These are phyloP conservation scores for Bombylius discolor DNA, from an alignment of 2,888 invertebrate genomes.

Conservation along the genomic window DNA sequence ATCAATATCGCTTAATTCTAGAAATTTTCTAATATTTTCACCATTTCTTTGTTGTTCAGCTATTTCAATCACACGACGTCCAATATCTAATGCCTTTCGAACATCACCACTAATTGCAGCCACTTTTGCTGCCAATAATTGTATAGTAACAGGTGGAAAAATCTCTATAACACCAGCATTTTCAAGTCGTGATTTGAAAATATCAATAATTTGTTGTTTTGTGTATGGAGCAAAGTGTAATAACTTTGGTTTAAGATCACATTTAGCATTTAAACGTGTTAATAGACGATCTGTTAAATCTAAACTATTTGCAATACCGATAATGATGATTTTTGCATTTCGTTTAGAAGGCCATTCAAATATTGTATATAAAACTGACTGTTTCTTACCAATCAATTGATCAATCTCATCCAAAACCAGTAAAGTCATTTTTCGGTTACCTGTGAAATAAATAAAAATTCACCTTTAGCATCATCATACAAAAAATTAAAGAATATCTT, in stretches of 20 bases:
- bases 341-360: slow-evolving; percentile 81
- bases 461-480: not conserved
- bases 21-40: slow-evolving; percentile 20
- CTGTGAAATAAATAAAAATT: slow-evolving; percentile 13
- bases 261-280: slow-evolving; percentile 69
- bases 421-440: slow-evolving; percentile 59
- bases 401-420: slow-evolving; percentile 92
- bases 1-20: slow-evolving; percentile 15
- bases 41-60: slow-evolving; percentile 44
- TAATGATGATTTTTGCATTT: slow-evolving; percentile 57
- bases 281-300: slow-evolving; percentile 86
- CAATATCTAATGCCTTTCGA: slow-evolving; percentile 84
- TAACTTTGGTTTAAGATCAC: slow-evolving; percentile 57
- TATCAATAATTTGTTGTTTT: slow-evolving; percentile 75
- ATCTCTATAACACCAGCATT: slow-evolving; percentile 54
- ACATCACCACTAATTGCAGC: slow-evolving; percentile 91
- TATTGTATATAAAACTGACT: slow-evolving; percentile 79
- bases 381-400: slow-evolving; percentile 66
- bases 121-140: slow-evolving; percentile 86
- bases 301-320: slow-evolving; percentile 91
- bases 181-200: slow-evolving; percentile 66
- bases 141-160: slow-evolving; percentile 72
- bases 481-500: not conserved
- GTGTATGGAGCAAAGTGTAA: slow-evolving; percentile 89
- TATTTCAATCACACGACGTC: slow-evolving; percentile 74